phyloP scores from a whole-genome alignment of 2,888 invertebrate species.

The Cryptocephalus moraei region DNA sequence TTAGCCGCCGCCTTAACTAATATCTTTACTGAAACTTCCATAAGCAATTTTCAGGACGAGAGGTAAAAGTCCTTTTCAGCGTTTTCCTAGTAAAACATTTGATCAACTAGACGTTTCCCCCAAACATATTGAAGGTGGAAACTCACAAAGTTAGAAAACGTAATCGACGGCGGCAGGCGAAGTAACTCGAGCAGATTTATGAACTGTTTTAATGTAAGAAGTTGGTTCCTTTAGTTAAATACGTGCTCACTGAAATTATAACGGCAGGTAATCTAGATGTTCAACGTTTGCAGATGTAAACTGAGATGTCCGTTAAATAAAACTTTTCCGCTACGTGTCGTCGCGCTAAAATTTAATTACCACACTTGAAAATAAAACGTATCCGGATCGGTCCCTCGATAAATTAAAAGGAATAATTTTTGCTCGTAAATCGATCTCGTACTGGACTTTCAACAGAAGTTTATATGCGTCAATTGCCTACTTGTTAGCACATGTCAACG shows the following conservation, averaged over 20 bases:
- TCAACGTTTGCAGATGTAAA: conserved; percentile 23
- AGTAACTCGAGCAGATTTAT: conserved; percentile 24
- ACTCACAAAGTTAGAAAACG: conserved; percentile 16
- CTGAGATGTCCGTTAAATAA: conserved; percentile 18
- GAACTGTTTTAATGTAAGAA: conserved; percentile 25
- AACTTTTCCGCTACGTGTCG: conserved; percentile 3
- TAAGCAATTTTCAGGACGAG: neutral
- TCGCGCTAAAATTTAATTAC: no score
- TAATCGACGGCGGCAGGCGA: conserved; percentile 17
- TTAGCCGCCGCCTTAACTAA: no score
- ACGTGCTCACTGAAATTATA: conserved; percentile 27
- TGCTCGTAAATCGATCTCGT: no score
- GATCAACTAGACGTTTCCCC: conserved; percentile 14
- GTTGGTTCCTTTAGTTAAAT: conserved; percentile 25
- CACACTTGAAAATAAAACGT: no score
- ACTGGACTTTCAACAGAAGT: no score
- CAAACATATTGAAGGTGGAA: conserved; percentile 12
- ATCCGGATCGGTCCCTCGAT: no score
- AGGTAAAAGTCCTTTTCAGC: conserved; percentile 3
- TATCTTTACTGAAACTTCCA: no score
- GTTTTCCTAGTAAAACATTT: conserved; percentile 15
- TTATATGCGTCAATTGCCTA: no score
- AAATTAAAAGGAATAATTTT: no score
- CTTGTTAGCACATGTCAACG: no score
- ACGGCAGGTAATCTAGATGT: conserved; percentile 27